Base-by-base conservation (phyloP, 1,140 invertebrate species). In the Drosophila ambigua region DNA sequence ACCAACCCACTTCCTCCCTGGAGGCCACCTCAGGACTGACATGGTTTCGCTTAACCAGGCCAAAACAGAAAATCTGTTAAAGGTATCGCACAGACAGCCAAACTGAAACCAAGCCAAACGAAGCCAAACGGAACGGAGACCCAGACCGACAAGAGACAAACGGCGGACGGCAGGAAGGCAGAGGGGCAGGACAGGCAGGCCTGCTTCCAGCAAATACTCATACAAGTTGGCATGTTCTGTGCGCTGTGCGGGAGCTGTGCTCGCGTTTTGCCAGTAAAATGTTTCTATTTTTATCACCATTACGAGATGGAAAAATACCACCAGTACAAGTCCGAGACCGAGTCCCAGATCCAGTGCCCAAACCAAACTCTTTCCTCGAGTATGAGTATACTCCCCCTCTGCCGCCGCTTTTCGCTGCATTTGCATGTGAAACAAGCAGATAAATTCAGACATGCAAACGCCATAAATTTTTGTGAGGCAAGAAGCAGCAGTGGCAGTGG, bases 401-500 rank as follows among this genome's bases (percentile, higher is more conserved):
- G 8, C 8, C 31, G 23, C 31, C 15, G 20, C 46, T 51, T 28
- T 72, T 55, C 69, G 77, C 63, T 76, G 76, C 83, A 87, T 87
- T 87, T 88, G 83, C 83, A 87, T 87, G 83, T 87, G 83, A 87
- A 87, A 87, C 83, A 88, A 87, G 83, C 83, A 87, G 83, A 87
- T 87, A 87, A 87, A 87, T 87, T 87, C 79, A 83, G 83, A 88
- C 83, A 87, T 87, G 75, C 83, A 77, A 87, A 79, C 76, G 83
- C 83, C 83, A 87, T 87, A 87, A 87, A 87, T 87, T 88, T 82
- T 59, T 73, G 61, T 24, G 76, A 58, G 63, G 68, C 43, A 24
- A 57, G 60, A 51, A 52, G 57, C 39, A 35, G 6, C 53, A 20
- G 49, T n/a, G 26, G 6, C 54, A 20, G 53, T 11, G 9, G 31